phyloP scores from a whole-genome alignment of 2,888 invertebrate genomes.

The Eugnorisma glareosa region DNA sequence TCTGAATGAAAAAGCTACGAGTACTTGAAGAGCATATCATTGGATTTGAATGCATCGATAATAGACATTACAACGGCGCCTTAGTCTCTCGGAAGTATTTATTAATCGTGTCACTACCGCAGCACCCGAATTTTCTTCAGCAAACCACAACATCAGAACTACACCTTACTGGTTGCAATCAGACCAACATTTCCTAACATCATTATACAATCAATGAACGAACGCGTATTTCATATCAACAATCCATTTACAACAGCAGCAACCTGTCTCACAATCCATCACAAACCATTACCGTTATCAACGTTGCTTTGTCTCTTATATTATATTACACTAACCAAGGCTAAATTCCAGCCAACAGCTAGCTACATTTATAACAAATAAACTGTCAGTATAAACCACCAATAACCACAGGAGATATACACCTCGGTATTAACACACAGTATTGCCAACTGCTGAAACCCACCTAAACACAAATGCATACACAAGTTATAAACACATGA shows the following conservation, averaged over 20 bases:
- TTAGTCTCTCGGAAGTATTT: neutral
- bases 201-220: conserved; percentile 9
- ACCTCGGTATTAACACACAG: neutral
- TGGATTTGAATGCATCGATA: neutral
- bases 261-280: conserved; percentile 60
- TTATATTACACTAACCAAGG: conserved; percentile 40
- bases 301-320: conserved; percentile 53
- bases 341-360: conserved; percentile 48
- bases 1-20: neutral
- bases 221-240: conserved; percentile 27
- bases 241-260: conserved; percentile 13
- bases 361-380: conserved; percentile 37
- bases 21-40: neutral
- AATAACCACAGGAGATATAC: conserved; percentile 27
- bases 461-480: too few species aligned
- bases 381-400: conserved; percentile 39
- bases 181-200: neutral
- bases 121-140: neutral
- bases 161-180: neutral
- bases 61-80: neutral
- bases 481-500: too few species aligned
- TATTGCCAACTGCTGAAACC: neutral
- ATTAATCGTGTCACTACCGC: neutral
- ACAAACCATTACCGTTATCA: conserved; percentile 63
- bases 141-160: neutral